Conservation (phyloP, 2,888 invertebrate genomes). For the Synergus gifuensis region DNA sequence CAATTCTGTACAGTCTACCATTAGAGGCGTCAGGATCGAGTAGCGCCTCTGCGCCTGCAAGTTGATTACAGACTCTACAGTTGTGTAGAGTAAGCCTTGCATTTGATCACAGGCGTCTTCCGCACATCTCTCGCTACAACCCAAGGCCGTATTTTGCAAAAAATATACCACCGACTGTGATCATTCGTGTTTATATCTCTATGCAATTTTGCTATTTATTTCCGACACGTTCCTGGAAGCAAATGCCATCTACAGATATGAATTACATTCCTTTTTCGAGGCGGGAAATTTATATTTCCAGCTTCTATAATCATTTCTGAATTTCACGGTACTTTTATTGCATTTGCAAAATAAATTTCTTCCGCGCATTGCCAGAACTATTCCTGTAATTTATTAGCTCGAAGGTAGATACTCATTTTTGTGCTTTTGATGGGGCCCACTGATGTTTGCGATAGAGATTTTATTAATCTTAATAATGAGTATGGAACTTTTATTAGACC, state of each 20-base stretch:
- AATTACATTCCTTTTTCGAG: slow-evolving; percentile 18
- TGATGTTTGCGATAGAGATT: too few relatives aligned
- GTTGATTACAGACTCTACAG: slow-evolving; percentile 62
- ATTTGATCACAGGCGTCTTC: slow-evolving; percentile 38
- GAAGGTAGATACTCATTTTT: neutral
- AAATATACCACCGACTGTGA: slow-evolving; percentile 37
- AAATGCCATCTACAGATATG: slow-evolving; percentile 16
- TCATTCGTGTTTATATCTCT: slow-evolving; percentile 32
- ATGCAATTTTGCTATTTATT: slow-evolving; percentile 38
- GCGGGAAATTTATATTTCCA: slow-evolving; percentile 4
- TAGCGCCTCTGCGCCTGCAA: slow-evolving; percentile 57
- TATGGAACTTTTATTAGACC: too few relatives aligned
- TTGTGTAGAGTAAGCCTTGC: slow-evolving; percentile 42
- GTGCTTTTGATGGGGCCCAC: too few relatives aligned
- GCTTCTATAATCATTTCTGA: slow-evolving; percentile 16
- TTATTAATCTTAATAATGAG: neutral
- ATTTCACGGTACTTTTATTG: slow-evolving; percentile 5
- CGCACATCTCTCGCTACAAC: slow-evolving; percentile 40
- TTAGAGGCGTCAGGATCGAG: slow-evolving; percentile 41
- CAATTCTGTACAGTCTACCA: slow-evolving; percentile 18
- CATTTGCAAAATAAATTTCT: neutral
- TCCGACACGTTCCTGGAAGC: slow-evolving; percentile 33
- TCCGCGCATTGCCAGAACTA: neutral
- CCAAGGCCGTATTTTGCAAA: slow-evolving; percentile 2
- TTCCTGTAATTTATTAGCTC: neutral